These are phyloP conservation scores for Heliothis peltigera DNA, from an alignment of 2,888 invertebrate species.

Conservation along the genomic window DNA sequence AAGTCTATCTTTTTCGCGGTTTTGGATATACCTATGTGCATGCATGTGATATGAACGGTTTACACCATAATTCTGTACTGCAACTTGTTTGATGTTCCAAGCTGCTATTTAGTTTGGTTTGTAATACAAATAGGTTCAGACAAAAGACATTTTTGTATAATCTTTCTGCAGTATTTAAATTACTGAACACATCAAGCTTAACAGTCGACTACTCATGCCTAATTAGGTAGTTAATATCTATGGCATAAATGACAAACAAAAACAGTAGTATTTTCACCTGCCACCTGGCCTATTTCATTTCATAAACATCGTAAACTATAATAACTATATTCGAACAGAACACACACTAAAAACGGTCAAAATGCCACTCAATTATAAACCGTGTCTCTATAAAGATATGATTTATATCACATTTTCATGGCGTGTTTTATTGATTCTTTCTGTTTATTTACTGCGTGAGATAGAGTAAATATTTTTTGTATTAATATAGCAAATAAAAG, in stretches of 20 bases:
- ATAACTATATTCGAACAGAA: constrained; percentile 36
- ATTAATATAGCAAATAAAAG: constrained; percentile 21
- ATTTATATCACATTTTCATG: neutral
- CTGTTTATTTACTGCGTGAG: constrained; percentile 24
- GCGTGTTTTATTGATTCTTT: neutral
- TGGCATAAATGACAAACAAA: constrained; percentile 5
- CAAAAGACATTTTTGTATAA: no score
- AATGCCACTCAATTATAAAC: constrained; percentile 10
- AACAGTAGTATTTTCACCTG: constrained; percentile 23
- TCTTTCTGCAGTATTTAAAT: no score
- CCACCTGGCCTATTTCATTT: constrained; percentile 41
- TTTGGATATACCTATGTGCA: no score
- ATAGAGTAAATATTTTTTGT: constrained; percentile 35
- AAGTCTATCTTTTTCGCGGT: no score
- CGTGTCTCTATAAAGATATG: fast-evolving
- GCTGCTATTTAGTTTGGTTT: no score
- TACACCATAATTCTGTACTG: no score
- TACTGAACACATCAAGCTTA: no score
- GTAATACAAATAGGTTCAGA: no score
- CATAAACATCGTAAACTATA: constrained; percentile 50
- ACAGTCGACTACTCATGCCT: no score
- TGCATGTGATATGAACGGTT: no score
- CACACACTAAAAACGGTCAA: constrained; percentile 19
- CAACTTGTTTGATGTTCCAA: no score
- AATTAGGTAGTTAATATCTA: no score